Evolutionary conservation across 2,888 invertebrate species (phyloP), one percentile per base, ranked within the genome.

Genomic region (Idaea biselata): DNA sequence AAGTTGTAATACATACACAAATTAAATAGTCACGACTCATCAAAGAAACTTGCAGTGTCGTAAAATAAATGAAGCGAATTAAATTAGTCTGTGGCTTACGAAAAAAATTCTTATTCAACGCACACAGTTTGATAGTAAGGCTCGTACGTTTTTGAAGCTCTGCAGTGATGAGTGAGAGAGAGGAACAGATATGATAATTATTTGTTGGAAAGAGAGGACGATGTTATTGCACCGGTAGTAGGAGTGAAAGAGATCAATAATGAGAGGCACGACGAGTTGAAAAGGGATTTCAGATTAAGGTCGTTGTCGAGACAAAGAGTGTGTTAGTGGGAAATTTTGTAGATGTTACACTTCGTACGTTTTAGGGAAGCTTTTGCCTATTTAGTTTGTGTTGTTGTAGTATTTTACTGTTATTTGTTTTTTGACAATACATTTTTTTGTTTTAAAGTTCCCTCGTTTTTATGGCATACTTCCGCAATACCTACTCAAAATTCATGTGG

Each of bases 221-320:
- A 75, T 82, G 85, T 86, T 89, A 91, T 91, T 92, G 91, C 91
- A 92, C 91, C 91, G 91, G 91, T 91, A 90, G 91, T 89, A 92
- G 90, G 91, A 92, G 91, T 91, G 91, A 92, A 92, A 92, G 91
- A 92, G 91, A 92, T 92, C 91, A 90, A 92, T 92, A 92, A 91
- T 91, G 91, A 91, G 91, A 89, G 86, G 87, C 88, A 88, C 90
- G 91, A 91, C 87, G 91, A 91, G 91, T 92, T 91, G 91, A 91
- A 92, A 92, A 92, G 91, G 91, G 91, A 92, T 92, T 92, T 91
- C 91, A 92, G 91, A 92, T 92, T 92, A 92, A 92, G 91, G 91
- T 91, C 91, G 91, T 91, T 89, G 88, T 89, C 85, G 88, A 84
- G 85, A 77, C 91, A 91, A 85, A 91, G 91, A 91, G 78, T 82